Evolutionary conservation across 2,113 vertebrate genomes (phyloP), one percentile per base, ranked within the genome.

Genomic region (Aegithalos caudatus): DNA sequence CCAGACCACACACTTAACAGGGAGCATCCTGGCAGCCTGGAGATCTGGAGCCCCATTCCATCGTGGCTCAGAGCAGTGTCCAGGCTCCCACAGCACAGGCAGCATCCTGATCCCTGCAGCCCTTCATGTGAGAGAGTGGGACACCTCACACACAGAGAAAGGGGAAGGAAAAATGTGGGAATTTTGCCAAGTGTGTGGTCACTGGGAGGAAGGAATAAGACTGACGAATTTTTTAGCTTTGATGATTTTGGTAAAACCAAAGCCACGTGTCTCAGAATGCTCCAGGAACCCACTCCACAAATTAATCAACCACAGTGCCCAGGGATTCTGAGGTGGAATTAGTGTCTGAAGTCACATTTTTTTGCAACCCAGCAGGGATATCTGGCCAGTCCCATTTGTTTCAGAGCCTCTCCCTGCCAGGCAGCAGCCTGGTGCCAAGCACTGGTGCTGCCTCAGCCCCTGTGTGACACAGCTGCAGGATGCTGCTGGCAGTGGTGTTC

Each of bases 121-220:
- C 0, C n/a, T 84, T 54, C 4, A 0, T 8, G 67, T 1, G 2
- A 48, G 45, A 22, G 62, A 47, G 13, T 37, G 56, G 38, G 27
- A 78, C 29, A 33, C 35, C 51, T 67, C 78, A 33, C 54, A 56
- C 38, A 17, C n/a, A 70, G 21, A 65, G 51, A 77, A 94, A 86
- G 83, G 12, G 87, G 92, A 96, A 96, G 84, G 81, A 83, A 92
- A 85, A 81, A 65, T 3, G n/a, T 21, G 62, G 86, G 44, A 65
- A 58, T 58, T 89, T 70, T 5, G 1, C 56, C 72, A 74, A 73
- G 58, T 9, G 33, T 81, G 95, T 81, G 91, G 93, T 78, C 65
- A 84, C 77, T 17, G 69, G 60, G 65, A 96, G 92, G 90, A 96
- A 96, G 65, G 87, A 95, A 71, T 66, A 44, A 33, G 56, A 62